phyloP scores from a whole-genome alignment of 2,888 invertebrate species.

The Osedax frankpressi region DNA sequence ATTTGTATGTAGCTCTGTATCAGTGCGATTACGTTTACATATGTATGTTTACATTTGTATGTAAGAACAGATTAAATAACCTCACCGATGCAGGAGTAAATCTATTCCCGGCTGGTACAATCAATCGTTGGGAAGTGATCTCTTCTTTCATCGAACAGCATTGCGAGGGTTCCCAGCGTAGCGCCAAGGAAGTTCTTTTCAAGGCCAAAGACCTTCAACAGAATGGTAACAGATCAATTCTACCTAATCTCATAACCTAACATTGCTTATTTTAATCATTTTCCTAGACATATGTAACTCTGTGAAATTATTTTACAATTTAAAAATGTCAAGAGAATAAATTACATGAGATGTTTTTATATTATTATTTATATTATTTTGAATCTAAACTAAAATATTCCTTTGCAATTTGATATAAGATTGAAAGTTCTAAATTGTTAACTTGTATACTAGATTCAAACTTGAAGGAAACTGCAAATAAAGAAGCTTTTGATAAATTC shows the following conservation, averaged over 20 bases:
- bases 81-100: too few relatives aligned
- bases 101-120: conserved; percentile 90
- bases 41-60: too few relatives aligned
- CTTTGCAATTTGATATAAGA: too few relatives aligned
- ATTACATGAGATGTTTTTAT: too few relatives aligned
- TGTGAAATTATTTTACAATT: not conserved
- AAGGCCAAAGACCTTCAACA: conserved; percentile 90
- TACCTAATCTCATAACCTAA: too few relatives aligned
- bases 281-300: not conserved
- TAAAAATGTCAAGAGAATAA: not conserved
- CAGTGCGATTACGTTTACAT: too few relatives aligned
- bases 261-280: not conserved
- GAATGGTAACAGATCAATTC: conserved; percentile 36
- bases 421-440: too few relatives aligned
- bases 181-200: conserved; percentile 79
- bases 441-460: conserved; percentile 23
- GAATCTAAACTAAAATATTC: too few relatives aligned
- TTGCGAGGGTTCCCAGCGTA: conserved; percentile 41
- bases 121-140: conserved; percentile 71
- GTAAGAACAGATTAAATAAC: too few relatives aligned
- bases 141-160: conserved; percentile 78
- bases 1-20: too few relatives aligned
- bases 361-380: too few relatives aligned
- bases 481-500: conserved; percentile 78
- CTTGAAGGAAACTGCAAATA: conserved; percentile 74